Base-by-base conservation (phyloP, 2,113 vertebrate genomes). In the Myotis yumanensis region DNA sequence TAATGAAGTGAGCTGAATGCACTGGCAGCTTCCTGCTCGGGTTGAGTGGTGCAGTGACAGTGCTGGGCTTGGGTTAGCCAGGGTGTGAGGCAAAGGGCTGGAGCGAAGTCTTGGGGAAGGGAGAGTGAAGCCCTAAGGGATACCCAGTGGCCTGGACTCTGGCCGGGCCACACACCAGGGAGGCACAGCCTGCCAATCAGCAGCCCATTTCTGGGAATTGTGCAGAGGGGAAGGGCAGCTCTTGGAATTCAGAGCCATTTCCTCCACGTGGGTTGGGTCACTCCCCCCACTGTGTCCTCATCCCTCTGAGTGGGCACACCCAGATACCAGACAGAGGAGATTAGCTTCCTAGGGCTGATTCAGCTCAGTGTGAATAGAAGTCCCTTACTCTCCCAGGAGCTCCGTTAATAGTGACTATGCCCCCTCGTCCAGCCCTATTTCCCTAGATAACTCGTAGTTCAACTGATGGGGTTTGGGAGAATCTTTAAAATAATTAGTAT, bases 201-300 rank as follows among this genome's bases (percentile, higher is more conserved):
- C 48, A 64, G 81, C 86, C 95, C 89, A 15, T 96, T 97, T 97
- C 97, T 97, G 96, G 96, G 93, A 97, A 97, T 97, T 97, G 97
- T 97, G 87, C 96, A 87, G 93, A 97, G 95, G 97, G 96, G 91
- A 95, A 96, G 96, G 96, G 96, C 95, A 95, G 94, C 94, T 93
- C 79, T 85, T 96, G 96, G 97, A 97, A 97, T 94, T 95, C 71
- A 73, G 57, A 96, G 96, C 93, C 46, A 25, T 95, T 97, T 97
- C 96, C 96, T 97, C 83, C 51, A 37, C 46, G 12, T 17, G 93
- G 93, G 86, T 54, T 85, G 93, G 94, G 83, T 86, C 23, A n/a
- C 73, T 76, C 76, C 73, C 88, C 91, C 1, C 43, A 69, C 0
- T 16, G 69, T 59, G 59, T 75, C 95, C 91, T 93, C 83, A 91